Percentiles rank a stretch among this genome's conserved stretches.
These are phyloP conservation scores for Syrphus vitripennis DNA, from an alignment of 2,888 invertebrate species.

Conservation along the genomic window DNA sequence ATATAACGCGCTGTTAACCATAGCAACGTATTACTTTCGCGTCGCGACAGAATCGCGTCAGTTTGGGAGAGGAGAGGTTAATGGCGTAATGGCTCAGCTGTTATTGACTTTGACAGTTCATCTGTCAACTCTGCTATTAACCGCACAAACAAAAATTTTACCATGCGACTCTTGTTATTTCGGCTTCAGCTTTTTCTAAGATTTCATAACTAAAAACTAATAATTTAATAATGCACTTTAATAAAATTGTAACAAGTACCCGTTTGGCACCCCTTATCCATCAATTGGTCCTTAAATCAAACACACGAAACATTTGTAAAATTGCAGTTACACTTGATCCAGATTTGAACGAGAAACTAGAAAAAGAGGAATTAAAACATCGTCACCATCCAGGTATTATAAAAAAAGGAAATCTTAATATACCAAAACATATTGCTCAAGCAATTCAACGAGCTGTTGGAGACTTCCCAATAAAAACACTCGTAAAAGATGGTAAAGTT, in stretches of 20 bases:
- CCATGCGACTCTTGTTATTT: slow-evolving; percentile 31
- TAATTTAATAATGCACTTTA: slow-evolving; percentile 13
- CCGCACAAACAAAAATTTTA: slow-evolving; percentile 25
- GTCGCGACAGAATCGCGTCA: no score
- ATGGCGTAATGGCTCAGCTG: no score
- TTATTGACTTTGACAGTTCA: slow-evolving; percentile 13
- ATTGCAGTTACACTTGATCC: slow-evolving; percentile 76
- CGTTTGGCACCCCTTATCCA: background rate
- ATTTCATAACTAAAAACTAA: background rate
- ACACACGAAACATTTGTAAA: slow-evolving; percentile 75
- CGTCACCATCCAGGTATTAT: slow-evolving; percentile 88
- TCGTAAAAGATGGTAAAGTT: slow-evolving; percentile 82
- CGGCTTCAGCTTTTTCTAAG: background rate
- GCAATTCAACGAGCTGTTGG: slow-evolving; percentile 83
- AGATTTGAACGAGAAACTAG: slow-evolving; percentile 74
- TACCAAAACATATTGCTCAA: slow-evolving; percentile 85
- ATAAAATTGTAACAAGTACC: slow-evolving; percentile 9
- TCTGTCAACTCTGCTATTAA: background rate
- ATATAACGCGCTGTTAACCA: no score
- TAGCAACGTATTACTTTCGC: no score
- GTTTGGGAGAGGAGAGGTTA: background rate
- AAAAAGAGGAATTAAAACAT: slow-evolving; percentile 82
- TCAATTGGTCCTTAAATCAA: slow-evolving; percentile 5
- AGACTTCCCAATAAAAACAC: slow-evolving; percentile 84
- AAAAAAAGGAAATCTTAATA: slow-evolving; percentile 81